Conservation (phyloP, 2,797 vertebrate species). For the Sardinella longiceps region DNA sequence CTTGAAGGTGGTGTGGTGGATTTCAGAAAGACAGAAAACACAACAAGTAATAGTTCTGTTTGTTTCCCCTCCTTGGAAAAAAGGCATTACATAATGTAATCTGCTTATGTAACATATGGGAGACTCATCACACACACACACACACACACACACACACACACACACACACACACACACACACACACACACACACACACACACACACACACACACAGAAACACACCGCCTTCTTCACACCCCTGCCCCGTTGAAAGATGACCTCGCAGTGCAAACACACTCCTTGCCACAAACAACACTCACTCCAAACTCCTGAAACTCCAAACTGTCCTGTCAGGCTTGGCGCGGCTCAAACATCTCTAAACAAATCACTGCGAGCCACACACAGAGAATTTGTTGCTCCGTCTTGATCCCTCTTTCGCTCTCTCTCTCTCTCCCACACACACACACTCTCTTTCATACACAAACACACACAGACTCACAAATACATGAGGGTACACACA, state of each 20-base stretch:
- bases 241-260: not conserved
- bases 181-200: not conserved
- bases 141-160: slow-evolving; percentile 1
- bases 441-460: slow-evolving; percentile 14
- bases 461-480: slow-evolving; percentile 27
- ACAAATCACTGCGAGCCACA: not conserved
- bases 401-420: not conserved
- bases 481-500: too few relatives aligned
- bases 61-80: slow-evolving; percentile 52
- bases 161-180: not conserved
- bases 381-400: not conserved
- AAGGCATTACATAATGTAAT: slow-evolving; percentile 70
- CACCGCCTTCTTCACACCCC: slow-evolving; percentile 15
- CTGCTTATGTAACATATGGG: slow-evolving; percentile 71
- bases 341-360: not conserved
- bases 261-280: not conserved
- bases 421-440: slow-evolving; percentile 17
- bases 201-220: not conserved
- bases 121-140: slow-evolving; percentile 43
- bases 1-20: slow-evolving; percentile 27
- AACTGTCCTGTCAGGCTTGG: not conserved
- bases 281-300: slow-evolving; percentile 5
- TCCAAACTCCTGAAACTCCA: not conserved
- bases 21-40: slow-evolving; percentile 32
- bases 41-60: slow-evolving; percentile 38